Percentiles rank a stretch among this genome's conserved stretches.
These are phyloP conservation scores for Dicerorhinus sumatrensis DNA, from an alignment of 2,113 vertebrate species.

Conservation along the genomic window DNA sequence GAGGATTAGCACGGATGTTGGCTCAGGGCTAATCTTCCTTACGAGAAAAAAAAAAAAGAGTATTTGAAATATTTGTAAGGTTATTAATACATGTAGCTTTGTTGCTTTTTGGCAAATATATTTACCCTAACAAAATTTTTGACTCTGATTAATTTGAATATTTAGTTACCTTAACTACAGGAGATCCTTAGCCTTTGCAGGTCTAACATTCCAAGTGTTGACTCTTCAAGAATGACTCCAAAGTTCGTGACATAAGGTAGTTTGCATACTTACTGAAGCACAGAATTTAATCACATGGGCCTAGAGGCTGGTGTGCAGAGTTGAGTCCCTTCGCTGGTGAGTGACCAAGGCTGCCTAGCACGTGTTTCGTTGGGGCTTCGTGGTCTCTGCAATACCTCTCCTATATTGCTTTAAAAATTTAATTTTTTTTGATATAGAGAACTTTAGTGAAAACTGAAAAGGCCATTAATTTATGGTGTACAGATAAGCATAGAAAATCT, in stretches of 20 bases:
- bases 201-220: not conserved
- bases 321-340: not conserved
- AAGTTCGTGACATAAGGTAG: not conserved
- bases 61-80: not conserved
- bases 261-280: conserved; percentile 38
- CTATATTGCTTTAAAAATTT: not conserved
- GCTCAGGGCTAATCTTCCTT: too few relatives aligned
- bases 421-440: not conserved
- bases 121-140: not conserved
- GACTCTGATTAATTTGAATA: not conserved
- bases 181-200: not conserved
- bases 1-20: too few relatives aligned
- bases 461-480: not conserved
- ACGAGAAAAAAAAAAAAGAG: too few relatives aligned
- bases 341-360: not conserved
- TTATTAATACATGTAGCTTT: not conserved
- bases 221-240: conserved; percentile 51
- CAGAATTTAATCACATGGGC: not conserved
- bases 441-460: not conserved
- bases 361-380: not conserved
- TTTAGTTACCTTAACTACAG: not conserved
- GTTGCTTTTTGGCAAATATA: conserved; percentile 14
- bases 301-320: not conserved
- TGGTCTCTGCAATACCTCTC: not conserved
- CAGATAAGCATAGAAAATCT: not conserved